A percentile compares a stretch with the other conserved stretches of the same genome.
Evolutionary conservation across 2,113 vertebrate species (phyloP).

Genomic region (Thinocorus orbignyianus): DNA sequence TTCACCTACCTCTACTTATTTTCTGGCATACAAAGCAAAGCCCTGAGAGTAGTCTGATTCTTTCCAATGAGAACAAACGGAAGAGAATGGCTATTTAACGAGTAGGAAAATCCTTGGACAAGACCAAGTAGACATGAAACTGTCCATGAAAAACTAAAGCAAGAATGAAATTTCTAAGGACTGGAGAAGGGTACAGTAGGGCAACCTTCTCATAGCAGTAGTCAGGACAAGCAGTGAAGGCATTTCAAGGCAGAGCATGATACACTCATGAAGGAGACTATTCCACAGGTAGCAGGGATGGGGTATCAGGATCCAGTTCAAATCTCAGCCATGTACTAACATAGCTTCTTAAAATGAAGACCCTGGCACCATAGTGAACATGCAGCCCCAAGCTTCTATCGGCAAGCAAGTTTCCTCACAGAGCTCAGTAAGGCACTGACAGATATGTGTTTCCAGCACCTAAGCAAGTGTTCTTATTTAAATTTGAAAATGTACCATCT

Average conservation of each 20-base stretch:
- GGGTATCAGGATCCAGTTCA: background rate
- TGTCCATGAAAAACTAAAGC: background rate
- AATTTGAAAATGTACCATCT: background rate
- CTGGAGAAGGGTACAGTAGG: background rate
- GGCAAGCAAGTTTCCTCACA: background rate
- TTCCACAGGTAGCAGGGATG: background rate
- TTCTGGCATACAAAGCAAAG: background rate
- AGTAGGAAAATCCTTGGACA: accelerated
- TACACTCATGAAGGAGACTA: background rate
- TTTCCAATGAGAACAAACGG: background rate
- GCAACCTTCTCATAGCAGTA: background rate
- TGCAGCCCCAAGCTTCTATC: background rate
- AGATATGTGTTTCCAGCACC: background rate
- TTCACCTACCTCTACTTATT: background rate
- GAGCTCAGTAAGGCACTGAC: background rate
- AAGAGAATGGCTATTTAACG: background rate
- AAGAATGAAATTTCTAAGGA: background rate
- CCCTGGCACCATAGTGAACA: background rate
- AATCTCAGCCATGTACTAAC: background rate
- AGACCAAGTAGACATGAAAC: background rate
- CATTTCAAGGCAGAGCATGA: background rate
- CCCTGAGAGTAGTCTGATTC: accelerated
- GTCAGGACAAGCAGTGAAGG: background rate
- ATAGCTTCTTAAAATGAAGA: background rate
- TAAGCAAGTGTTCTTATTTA: background rate